Evolutionary conservation across 2,113 vertebrate species (phyloP), one percentile per base, ranked within the genome.

Genomic region (Muntiacus reevesi): DNA sequence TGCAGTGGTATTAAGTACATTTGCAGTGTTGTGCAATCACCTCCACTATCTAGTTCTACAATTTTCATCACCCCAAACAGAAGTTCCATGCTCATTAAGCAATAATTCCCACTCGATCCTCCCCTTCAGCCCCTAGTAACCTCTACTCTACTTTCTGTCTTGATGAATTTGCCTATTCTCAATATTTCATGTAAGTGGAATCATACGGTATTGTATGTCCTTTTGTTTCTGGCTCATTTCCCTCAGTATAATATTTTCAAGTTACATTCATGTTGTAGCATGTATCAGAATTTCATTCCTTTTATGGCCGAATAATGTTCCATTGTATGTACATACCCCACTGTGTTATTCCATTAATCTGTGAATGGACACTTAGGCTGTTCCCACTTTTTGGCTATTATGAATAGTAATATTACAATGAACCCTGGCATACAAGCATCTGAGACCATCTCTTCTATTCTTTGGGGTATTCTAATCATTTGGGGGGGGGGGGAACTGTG

Each of bases 401-500:
- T 59, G 45, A 71, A 43, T 36, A 36, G n/a, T 71, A 78, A 57
- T 23, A 6, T 27, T 21, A 16, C 33, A 23, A 11, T 11, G 52
- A 74, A 52, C 19, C 30, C 27, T 54, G n/a, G 15, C 15, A 11
- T 30, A 0, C 47, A 54, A 30, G 8, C 30, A 40, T 40, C 78
- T 36, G 16, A 50, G n/a, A 33, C 13, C 45, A 7, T 36, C 30
- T 85, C 45, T 40, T 89, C 57, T 27, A n/a, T 30, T 28, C 50
- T 55, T 57, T 82, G 74, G 23, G n/a, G 57, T 82, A 67, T 74
- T 88, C 64, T 47, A 19, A n/a, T 83, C 40, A 76, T 14, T n/a
- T 4, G 9, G n/a, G 9, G 4, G 8, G 17, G 3, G 17, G 3
- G 2, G 62, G 30, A 0, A 2, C 23, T 45, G 43, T 47, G 27